These are phyloP conservation scores for Eristalinus sepulchralis DNA, from an alignment of 2,888 invertebrate species.

Conservation along the genomic window DNA sequence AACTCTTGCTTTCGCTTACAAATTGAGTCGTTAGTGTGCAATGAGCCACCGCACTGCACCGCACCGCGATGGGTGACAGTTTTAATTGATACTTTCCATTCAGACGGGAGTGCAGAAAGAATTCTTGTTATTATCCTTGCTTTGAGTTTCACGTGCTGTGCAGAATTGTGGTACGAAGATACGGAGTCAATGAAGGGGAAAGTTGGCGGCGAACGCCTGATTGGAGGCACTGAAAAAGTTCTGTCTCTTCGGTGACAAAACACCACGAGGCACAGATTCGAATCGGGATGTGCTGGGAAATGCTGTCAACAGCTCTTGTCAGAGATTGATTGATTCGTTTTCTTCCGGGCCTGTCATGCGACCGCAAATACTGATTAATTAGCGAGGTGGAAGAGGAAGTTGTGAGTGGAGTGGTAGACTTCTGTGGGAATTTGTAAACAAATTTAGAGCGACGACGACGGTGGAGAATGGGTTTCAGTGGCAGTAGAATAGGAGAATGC, in stretches of 20 bases:
- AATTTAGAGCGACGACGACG: too few species aligned
- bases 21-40: neutral
- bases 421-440: too few species aligned
- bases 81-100: conserved; percentile 64
- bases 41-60: neutral
- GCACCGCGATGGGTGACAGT: neutral
- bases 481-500: too few species aligned
- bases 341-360: neutral
- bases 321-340: neutral
- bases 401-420: too few species aligned
- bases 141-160: neutral
- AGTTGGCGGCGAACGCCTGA: neutral
- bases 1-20: neutral
- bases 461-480: too few species aligned
- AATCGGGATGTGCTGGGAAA: neutral
- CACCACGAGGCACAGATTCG: neutral
- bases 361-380: too few species aligned
- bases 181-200: neutral
- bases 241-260: too few species aligned
- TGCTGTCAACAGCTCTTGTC: neutral
- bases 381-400: too few species aligned
- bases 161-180: neutral
- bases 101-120: neutral
- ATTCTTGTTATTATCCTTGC: neutral
- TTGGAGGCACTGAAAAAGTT: neutral